phyloP scores from a whole-genome alignment of 2,888 invertebrate species.

The Noctua comes region DNA sequence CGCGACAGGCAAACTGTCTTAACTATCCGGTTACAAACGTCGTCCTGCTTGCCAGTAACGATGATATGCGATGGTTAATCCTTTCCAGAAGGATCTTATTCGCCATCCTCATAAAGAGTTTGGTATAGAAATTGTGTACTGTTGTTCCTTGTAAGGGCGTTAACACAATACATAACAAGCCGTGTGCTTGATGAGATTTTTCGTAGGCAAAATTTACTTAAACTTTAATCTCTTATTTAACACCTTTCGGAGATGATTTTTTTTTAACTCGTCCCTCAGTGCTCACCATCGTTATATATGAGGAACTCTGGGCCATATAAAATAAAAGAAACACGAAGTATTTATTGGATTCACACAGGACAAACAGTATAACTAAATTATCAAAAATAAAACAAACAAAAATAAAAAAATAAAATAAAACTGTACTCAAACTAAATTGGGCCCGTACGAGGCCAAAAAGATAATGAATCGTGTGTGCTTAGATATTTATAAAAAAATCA shows the following conservation, averaged over 20 bases:
- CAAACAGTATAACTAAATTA: not conserved
- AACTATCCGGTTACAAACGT: not conserved
- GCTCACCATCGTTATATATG: not conserved
- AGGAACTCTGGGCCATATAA: not conserved
- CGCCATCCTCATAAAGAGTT: rapidly evolving
- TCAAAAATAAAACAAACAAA: not conserved
- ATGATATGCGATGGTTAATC: not conserved
- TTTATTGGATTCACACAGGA: not conserved
- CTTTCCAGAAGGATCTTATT: not conserved
- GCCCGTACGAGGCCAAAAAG: not conserved
- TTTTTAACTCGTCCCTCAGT: not conserved
- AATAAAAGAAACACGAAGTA: not conserved
- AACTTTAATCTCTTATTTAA: not conserved
- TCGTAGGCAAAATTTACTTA: too few relatives aligned
- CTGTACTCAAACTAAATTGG: not conserved
- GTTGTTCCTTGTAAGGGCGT: not conserved
- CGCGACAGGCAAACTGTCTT: not conserved
- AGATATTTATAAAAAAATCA: not conserved
- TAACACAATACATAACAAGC: not conserved
- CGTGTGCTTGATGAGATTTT: not conserved
- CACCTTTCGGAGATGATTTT: not conserved
- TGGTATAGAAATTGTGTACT: not conserved
- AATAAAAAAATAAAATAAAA: not conserved
- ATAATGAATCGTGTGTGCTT: not conserved
- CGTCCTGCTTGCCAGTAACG: not conserved